Evolutionary conservation across 2,113 vertebrate genomes (phyloP).

Genomic region (Glareola pratincola): DNA sequence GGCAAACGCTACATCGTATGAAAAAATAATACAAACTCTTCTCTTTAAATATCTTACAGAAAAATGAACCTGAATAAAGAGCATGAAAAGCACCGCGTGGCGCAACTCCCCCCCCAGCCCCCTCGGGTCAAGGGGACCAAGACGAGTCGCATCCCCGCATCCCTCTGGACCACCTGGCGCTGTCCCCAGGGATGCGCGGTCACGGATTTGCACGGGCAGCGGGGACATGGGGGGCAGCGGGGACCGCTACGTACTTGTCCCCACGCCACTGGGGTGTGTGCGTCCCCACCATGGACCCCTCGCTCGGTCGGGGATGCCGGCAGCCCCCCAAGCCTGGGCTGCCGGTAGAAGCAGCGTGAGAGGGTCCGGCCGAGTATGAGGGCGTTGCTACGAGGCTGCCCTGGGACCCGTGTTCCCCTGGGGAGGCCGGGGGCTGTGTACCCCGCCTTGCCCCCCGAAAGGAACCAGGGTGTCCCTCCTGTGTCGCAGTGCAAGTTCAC

Average conservation of each 20-base stretch:
- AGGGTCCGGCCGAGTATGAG: neutral
- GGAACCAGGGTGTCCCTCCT: neutral
- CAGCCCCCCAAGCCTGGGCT: neutral
- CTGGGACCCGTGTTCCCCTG: rapidly evolving
- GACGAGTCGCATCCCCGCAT: neutral
- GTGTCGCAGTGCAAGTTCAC: conserved; percentile 50
- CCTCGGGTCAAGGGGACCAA: neutral
- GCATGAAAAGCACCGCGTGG: conserved; percentile 12
- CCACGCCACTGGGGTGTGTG: rapidly evolving
- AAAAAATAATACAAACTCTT: conserved; percentile 84
- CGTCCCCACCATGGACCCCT: neutral
- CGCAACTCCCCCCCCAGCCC: neutral
- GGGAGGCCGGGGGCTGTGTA: neutral
- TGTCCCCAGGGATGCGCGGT: neutral
- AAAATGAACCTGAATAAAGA: conserved; percentile 75
- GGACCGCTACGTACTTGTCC: neutral
- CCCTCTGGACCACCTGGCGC: neutral
- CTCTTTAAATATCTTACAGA: conserved; percentile 82
- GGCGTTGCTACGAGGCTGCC: neutral
- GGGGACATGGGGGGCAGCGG: neutral
- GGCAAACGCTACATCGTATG: conserved; percentile 72
- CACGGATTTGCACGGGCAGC: neutral
- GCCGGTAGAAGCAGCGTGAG: neutral
- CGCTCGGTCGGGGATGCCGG: neutral
- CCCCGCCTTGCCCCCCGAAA: neutral